Conservation (phyloP, 1,140 invertebrate species). For the Pteromalus puparum region DNA sequence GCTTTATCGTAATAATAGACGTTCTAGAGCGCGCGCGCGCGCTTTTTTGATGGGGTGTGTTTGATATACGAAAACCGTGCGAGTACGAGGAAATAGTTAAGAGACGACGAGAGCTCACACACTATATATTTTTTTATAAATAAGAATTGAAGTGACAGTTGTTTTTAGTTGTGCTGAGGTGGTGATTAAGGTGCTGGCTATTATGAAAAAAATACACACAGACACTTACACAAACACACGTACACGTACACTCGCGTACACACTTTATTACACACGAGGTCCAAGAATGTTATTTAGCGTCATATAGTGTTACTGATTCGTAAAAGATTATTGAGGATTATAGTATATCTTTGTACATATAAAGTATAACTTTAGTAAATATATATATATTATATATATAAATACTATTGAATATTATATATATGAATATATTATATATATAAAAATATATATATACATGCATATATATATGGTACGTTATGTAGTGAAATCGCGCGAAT, state of each 20-base stretch:
- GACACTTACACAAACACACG: background rate
- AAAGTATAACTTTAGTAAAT: conserved; percentile 63
- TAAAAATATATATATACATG: conserved; percentile 58
- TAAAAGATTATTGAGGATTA: conserved; percentile 71
- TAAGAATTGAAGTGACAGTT: conserved; percentile 55
- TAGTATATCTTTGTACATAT: conserved; percentile 68
- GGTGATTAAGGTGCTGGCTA: conserved; percentile 72
- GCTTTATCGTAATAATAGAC: background rate
- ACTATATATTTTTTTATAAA: conserved; percentile 61
- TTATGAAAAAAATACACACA: conserved; percentile 48
- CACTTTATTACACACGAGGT: conserved; percentile 62
- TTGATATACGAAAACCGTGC: conserved; percentile 40
- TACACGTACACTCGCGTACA: conserved; percentile 8
- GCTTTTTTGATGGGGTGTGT: conserved; percentile 2
- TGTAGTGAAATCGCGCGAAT: conserved; percentile 71
- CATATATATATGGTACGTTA: conserved; percentile 75
- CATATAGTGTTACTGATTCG: conserved; percentile 71
- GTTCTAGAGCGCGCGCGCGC: conserved; percentile 4
- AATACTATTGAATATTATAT: conserved; percentile 67
- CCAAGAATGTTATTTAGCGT: conserved; percentile 75
- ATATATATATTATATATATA: conserved; percentile 59
- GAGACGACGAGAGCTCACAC: conserved; percentile 49
- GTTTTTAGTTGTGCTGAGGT: conserved; percentile 64
- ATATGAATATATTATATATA: conserved; percentile 64
- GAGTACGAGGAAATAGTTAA: conserved; percentile 34